phyloP scores from a whole-genome alignment of 1,140 invertebrate genomes.

The Penaeus japonicus region DNA sequence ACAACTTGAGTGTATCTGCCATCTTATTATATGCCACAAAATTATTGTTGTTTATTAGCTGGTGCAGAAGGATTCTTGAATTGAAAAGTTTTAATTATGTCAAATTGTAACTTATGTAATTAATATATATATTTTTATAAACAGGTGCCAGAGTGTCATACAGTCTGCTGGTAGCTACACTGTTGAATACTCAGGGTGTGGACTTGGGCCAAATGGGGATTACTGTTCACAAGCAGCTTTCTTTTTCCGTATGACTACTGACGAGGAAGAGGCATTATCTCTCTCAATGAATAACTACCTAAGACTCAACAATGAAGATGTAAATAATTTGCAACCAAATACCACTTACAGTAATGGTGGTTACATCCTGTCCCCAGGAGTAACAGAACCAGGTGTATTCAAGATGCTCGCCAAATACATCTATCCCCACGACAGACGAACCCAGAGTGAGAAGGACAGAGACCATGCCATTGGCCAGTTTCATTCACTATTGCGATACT shows the following conservation, averaged over 20 bases:
- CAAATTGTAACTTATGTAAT: neutral
- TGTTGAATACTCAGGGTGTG: slow-evolving; percentile 29
- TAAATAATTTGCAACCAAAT: neutral
- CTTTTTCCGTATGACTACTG: neutral
- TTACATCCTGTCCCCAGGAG: too few relatives aligned
- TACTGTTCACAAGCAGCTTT: slow-evolving; percentile 23
- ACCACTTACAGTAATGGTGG: neutral
- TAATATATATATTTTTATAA: neutral
- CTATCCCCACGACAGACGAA: slow-evolving; percentile 13
- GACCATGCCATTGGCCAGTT: slow-evolving; percentile 4
- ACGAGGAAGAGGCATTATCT: neutral
- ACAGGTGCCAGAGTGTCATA: slow-evolving; percentile 29
- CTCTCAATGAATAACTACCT: neutral
- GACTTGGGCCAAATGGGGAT: slow-evolving; percentile 15
- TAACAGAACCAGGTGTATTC: too few relatives aligned
- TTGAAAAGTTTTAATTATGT: slow-evolving; percentile 2
- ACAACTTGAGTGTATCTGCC: too few relatives aligned
- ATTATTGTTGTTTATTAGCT: too few relatives aligned
- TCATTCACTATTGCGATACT: neutral
- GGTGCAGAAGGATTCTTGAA: neutral
- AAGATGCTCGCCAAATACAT: neutral
- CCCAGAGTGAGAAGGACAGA: slow-evolving; percentile 17
- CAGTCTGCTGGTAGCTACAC: neutral
- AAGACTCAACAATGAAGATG: neutral
- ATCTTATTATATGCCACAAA: too few relatives aligned